Evolutionary conservation across 2,888 invertebrate species (phyloP).

Genomic region (Mystacides longicornis): DNA sequence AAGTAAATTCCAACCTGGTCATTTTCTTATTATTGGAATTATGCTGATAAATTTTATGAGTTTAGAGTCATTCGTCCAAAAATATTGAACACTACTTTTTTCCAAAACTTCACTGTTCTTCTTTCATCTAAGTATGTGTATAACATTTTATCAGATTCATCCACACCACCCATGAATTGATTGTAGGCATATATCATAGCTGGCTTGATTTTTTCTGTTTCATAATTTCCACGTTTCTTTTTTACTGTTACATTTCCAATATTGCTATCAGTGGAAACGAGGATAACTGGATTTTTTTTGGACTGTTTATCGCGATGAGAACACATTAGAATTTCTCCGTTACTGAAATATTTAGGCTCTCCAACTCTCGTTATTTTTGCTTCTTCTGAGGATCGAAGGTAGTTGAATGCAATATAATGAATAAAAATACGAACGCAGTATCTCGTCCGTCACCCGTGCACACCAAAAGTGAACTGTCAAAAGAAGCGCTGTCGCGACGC

Average conservation of each 20-base stretch:
- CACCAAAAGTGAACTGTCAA: too few species aligned
- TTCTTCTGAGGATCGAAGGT: conserved; percentile 1
- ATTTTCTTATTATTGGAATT: conserved; percentile 24
- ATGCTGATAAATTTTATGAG: conserved; percentile 25
- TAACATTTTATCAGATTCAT: conserved; percentile 28
- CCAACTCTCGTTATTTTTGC: conserved; percentile 1
- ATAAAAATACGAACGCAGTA: too few species aligned
- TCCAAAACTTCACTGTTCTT: conserved; percentile 27
- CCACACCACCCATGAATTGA: conserved; percentile 28
- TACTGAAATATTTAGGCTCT: conserved; percentile 4
- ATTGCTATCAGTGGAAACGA: conserved; percentile 5
- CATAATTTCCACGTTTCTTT: neutral
- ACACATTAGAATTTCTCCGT: conserved; percentile 9
- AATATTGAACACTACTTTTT: conserved; percentile 28
- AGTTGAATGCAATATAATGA: too few species aligned
- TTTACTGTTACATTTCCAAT: neutral
- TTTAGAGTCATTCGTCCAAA: conserved; percentile 28
- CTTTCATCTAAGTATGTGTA: conserved; percentile 27
- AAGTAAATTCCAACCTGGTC: conserved; percentile 25
- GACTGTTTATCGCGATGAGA: conserved; percentile 5
- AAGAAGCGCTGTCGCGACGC: too few species aligned
- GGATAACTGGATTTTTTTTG: conserved; percentile 3
- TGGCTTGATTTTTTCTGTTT: neutral
- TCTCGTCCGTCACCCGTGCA: too few species aligned
- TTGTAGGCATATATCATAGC: conserved; percentile 22